A percentile compares a stretch with the other conserved stretches of the same genome.
These are phyloP conservation scores for Cyprinodon diabolis DNA, from an alignment of 2,797 vertebrate genomes.

Conservation along the genomic window DNA sequence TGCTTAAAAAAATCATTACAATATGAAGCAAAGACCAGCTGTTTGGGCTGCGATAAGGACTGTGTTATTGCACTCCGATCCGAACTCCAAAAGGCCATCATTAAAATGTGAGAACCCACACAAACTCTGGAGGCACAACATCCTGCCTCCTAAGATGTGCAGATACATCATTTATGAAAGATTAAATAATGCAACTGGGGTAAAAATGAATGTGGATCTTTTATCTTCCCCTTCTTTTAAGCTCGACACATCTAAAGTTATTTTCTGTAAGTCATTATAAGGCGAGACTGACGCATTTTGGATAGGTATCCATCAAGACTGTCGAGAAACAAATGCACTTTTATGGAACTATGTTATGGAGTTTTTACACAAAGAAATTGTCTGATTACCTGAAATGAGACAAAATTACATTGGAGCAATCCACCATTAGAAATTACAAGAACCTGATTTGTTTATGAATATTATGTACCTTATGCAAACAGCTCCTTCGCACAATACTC, in stretches of 20 bases:
- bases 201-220: conserved; percentile 44
- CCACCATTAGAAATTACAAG: not conserved
- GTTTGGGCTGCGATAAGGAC: conserved; percentile 56
- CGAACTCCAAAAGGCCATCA: conserved; percentile 68
- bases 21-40: conserved; percentile 47
- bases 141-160: conserved; percentile 51
- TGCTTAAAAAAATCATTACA: conserved; percentile 24
- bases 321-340: conserved; percentile 34
- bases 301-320: conserved; percentile 46
- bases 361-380: not conserved
- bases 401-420: not conserved
- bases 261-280: conserved; percentile 60
- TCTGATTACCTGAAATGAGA: not conserved
- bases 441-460: not conserved
- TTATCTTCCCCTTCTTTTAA: conserved; percentile 10
- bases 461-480: not conserved
- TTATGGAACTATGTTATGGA: conserved; percentile 15
- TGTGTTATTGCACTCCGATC: conserved; percentile 65
- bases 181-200: conserved; percentile 58
- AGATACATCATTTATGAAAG: conserved; percentile 61
- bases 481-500: not conserved
- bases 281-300: conserved; percentile 43
- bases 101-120: conserved; percentile 60
- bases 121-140: conserved; percentile 55
- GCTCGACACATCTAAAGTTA: conserved; percentile 26